Conservation (phyloP, 2,888 invertebrate genomes). For the Zootermopsis nevadensis region DNA sequence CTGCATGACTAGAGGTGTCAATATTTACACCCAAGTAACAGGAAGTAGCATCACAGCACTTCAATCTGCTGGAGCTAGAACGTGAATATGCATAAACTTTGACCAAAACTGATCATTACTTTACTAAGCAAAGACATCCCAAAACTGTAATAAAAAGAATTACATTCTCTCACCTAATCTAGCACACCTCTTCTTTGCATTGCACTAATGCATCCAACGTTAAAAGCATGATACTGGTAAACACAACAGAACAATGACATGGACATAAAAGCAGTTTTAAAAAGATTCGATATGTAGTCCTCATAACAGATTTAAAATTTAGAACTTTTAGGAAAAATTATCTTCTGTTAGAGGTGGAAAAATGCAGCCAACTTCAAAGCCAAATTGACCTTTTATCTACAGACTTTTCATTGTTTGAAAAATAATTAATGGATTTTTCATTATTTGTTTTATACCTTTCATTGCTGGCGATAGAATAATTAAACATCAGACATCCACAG, state of each 20-base stretch:
- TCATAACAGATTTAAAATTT: background rate
- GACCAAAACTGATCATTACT: background rate
- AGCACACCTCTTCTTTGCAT: background rate
- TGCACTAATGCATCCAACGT: background rate
- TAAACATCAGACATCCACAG: conserved; percentile 18
- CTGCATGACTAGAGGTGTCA: background rate
- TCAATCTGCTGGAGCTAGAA: no score
- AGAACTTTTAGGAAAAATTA: background rate
- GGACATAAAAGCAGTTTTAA: background rate
- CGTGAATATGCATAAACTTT: background rate
- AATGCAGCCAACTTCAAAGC: background rate
- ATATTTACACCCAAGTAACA: background rate
- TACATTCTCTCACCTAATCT: conserved; percentile 13
- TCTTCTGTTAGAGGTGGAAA: background rate
- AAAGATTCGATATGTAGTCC: background rate
- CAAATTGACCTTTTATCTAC: conserved; percentile 17
- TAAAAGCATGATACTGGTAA: background rate
- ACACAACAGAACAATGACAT: background rate
- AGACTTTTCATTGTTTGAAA: conserved; percentile 36
- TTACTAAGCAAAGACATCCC: background rate
- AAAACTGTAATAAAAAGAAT: background rate
- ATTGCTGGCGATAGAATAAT: conserved; percentile 21
- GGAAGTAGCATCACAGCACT: background rate
- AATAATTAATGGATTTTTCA: conserved; percentile 1
- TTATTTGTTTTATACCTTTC: conserved; percentile 29